Evolutionary conservation across 2,888 invertebrate genomes (phyloP).

Genomic region (Drosophila falleni): DNA sequence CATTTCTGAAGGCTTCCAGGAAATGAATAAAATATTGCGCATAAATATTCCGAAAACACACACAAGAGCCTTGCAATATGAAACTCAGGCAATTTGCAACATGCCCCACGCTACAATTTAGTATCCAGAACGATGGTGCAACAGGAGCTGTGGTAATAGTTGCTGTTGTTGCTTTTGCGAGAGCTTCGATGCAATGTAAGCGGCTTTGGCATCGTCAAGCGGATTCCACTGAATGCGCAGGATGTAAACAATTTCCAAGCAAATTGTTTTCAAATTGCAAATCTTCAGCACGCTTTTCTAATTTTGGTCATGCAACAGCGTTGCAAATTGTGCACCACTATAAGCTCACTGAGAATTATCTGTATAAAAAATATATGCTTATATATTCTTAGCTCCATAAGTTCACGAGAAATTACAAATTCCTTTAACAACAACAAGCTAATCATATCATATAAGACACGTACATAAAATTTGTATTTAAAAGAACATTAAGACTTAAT

Average conservation of each 20-base stretch:
- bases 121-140: constrained; percentile 14
- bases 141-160: constrained; percentile 33
- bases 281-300: constrained; percentile 45
- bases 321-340: constrained; percentile 16
- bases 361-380: constrained; percentile 15
- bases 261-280: constrained; percentile 56
- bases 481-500: too few relatives aligned
- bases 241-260: constrained; percentile 60
- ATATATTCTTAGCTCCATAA: constrained; percentile 1
- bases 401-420: neutral
- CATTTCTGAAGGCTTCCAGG: constrained; percentile 39
- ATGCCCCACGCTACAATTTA: constrained; percentile 8
- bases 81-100: constrained; percentile 23
- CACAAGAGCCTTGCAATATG: constrained; percentile 17
- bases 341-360: constrained; percentile 12
- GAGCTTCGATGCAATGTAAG: constrained; percentile 41
- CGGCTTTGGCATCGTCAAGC: constrained; percentile 52
- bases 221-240: constrained; percentile 39
- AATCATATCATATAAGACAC: too few relatives aligned
- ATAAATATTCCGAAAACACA: constrained; percentile 42
- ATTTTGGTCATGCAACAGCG: constrained; percentile 41
- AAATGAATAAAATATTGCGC: constrained; percentile 63
- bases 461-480: too few relatives aligned
- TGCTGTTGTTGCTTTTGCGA: constrained; percentile 11
- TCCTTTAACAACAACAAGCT: neutral